Evolutionary conservation across 2,888 invertebrate genomes (phyloP).

Genomic region (Vanessa cardui): DNA sequence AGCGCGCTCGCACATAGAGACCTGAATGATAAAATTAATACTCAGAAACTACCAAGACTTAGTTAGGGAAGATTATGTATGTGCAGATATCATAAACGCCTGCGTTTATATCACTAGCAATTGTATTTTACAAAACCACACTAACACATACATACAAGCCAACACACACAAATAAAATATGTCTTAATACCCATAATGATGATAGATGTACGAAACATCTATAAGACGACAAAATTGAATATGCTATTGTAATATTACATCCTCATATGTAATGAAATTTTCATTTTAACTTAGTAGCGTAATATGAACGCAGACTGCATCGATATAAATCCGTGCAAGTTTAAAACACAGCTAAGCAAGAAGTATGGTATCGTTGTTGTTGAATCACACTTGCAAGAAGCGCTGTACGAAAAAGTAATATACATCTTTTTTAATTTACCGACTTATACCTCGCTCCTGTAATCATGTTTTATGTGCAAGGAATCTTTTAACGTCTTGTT

Average conservation of each 20-base stretch:
- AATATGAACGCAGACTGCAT: conserved; percentile 47
- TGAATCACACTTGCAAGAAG: conserved; percentile 10
- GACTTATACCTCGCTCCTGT: not conserved
- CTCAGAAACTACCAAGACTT: not conserved
- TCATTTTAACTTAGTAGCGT: not conserved
- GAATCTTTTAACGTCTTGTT: not conserved
- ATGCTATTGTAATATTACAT: not conserved
- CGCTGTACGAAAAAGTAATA: conserved; percentile 11
- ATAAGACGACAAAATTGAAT: too few species aligned
- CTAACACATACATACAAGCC: too few species aligned
- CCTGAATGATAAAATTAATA: not conserved
- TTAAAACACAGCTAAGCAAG: conserved; percentile 64
- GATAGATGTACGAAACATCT: too few species aligned
- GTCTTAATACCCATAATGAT: too few species aligned
- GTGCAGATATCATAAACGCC: too few species aligned
- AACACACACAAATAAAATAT: too few species aligned
- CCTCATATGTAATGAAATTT: not conserved
- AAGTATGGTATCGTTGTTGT: conserved; percentile 52
- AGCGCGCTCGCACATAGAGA: conserved; percentile 49
- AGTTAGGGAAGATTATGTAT: too few species aligned
- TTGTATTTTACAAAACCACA: too few species aligned
- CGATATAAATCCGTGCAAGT: conserved; percentile 61
- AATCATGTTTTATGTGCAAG: not conserved
- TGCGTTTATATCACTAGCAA: too few species aligned
- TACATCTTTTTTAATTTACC: conserved; percentile 9